Base-by-base conservation (phyloP, 2,113 vertebrate species). In the Chinchilla lanigera region DNA sequence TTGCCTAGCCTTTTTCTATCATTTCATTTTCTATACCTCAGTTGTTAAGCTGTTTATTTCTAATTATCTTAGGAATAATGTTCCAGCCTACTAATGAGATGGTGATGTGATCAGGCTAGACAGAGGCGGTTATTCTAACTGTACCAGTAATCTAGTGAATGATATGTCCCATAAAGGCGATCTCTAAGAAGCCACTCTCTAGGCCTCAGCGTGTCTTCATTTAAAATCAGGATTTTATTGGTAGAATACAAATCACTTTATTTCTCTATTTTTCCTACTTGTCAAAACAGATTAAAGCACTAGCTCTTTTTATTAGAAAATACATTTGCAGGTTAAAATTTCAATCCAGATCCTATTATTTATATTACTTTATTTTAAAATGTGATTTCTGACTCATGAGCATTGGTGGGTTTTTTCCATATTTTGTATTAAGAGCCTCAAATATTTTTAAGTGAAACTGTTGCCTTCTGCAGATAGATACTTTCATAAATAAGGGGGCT, bases 371-470 rank as follows among this genome's bases (percentile, higher is more conserved):
- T 61, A 84, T 10, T 61, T 92, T 92, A n/a, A 93, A 94, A 86
- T 63, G 73, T 69, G 10, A 96, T 52, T 93, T 93, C 35, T 92
- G 10, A 86, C 65, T 63, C 60, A 35, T 52, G 67, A 54, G 1
- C 33, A 35, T 2, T 89, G n/a, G 8, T 20, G 22, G 47, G 47
- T 61, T 85, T 63, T 91, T 58, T 69, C 19, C n/a, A 4, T 89
- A 54, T 78, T 94, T 92, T n/a, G 89, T 69, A 69, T 65, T 80
- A 92, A 96, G 86, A 94, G 28, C 20, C 47, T 85, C 38, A 88
- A 96, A 81, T 7, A 87, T 84, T 94, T 69, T 83, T 73, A 96
- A 92, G 80, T 58, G 93, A 96, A 89, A 73, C 24, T 63, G 83
- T 86, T 28, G 50, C 38, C 67, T 47, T 84, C 86, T 94, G 19